Percentiles rank a stretch among this genome's conserved stretches.
phyloP scores from a whole-genome alignment of 2,888 invertebrate genomes.

The Diarsia dahlii region DNA sequence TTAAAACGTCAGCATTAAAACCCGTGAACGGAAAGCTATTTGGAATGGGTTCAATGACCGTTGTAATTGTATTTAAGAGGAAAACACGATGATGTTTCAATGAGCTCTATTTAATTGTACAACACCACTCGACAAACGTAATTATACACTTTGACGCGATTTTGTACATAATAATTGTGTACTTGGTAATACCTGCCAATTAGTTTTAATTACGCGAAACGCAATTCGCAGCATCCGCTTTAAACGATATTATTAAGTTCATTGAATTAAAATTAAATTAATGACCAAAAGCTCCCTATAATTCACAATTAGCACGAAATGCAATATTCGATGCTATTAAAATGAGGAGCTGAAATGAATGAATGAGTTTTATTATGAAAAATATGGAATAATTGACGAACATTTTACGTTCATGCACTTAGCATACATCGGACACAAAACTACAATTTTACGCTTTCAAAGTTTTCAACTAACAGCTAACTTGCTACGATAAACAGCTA shows the following conservation, averaged over 20 bases:
- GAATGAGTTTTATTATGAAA: not conserved
- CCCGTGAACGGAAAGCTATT: slow-evolving; percentile 18
- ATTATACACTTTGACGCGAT: slow-evolving; percentile 1
- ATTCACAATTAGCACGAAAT: not conserved
- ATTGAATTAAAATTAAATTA: not conserved
- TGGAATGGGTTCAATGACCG: slow-evolving; percentile 22
- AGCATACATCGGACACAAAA: slow-evolving; percentile 1
- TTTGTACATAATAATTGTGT: not conserved
- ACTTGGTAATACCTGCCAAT: not conserved
- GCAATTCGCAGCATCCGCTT: not conserved
- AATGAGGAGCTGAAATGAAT: not conserved
- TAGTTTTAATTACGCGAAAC: slow-evolving; percentile 25
- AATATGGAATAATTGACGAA: not conserved
- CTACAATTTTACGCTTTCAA: slow-evolving; percentile 13
- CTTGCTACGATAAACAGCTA: slow-evolving; percentile 55
- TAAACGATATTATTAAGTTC: not conserved
- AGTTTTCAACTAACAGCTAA: slow-evolving; percentile 19
- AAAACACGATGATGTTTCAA: not conserved
- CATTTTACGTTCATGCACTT: not conserved
- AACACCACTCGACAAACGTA: not conserved
- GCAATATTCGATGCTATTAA: not conserved
- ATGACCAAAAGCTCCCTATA: not conserved
- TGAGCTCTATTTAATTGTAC: slow-evolving; percentile 3
- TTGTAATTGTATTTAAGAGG: not conserved
- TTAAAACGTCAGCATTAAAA: slow-evolving; percentile 33